These are phyloP conservation scores for Deroptyus accipitrinus DNA, from an alignment of 2,113 vertebrate species.

Conservation along the genomic window DNA sequence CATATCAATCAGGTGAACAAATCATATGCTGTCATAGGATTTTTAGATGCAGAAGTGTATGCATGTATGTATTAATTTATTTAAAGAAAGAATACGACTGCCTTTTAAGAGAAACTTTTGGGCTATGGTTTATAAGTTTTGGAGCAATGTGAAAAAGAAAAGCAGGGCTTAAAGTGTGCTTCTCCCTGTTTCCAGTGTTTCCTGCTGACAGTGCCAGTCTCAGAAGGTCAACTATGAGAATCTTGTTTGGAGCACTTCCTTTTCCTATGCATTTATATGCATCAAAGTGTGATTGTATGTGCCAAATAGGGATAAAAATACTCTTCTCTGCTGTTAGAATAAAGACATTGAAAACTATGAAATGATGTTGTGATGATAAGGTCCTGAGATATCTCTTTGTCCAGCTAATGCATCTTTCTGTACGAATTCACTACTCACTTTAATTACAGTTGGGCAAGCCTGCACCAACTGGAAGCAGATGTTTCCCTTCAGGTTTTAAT, in stretches of 20 bases:
- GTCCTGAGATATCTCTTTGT: neutral
- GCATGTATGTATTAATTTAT: neutral
- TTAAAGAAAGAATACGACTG: neutral
- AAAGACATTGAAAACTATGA: neutral
- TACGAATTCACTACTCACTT: neutral
- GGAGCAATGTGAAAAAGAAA: neutral
- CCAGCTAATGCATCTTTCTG: neutral
- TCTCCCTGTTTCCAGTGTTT: neutral
- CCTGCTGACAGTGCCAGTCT: neutral
- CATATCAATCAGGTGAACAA: neutral
- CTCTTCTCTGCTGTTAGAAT: neutral
- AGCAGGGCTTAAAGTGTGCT: neutral
- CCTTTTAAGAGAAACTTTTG: neutral
- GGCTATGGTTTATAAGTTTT: neutral
- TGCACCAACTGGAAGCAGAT: neutral
- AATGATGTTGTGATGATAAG: neutral
- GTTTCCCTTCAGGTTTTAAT: neutral
- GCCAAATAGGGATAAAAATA: neutral
- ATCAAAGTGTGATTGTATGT: neutral
- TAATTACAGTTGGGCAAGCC: neutral
- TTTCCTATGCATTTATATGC: neutral
- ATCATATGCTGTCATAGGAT: neutral
- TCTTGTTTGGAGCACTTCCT: neutral
- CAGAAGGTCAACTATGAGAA: neutral
- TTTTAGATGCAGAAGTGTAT: neutral